Base-by-base conservation (phyloP, 2,888 invertebrate species). In the Kryphioiulus occultus region DNA sequence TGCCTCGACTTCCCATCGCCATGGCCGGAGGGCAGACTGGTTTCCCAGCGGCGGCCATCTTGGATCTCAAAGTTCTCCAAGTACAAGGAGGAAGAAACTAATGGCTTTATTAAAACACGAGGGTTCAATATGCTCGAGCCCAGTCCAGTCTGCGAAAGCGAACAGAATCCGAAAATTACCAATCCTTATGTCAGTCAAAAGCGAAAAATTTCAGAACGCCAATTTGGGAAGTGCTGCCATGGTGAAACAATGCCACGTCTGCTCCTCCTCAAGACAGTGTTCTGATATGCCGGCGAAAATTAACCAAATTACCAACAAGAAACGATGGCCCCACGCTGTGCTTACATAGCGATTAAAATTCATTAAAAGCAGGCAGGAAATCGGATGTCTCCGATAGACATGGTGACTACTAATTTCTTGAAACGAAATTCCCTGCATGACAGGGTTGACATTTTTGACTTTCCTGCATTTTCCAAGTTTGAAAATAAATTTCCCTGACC, bases 161-260 rank as follows among this genome's bases (percentile, higher is more conserved):
- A 19, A 59, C 59, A 19, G 59, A 59, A 59, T 59, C 59, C 59
- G 59, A 59, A 59, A 59, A 59, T 59, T 59, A 59, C 59, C 59
- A 59, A 59, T 59, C n/a, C 59, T 59, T n/a, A n/a, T 59, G 59
- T 59, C 59, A 59, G n/a, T 59, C 59, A 59, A 59, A 59, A 59
- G 4, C 15, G n/a, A n/a, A 59, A n/a, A 59, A 59, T n/a, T n/a
- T 53, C 19, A 12, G 42, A 59, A 59, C 15, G 53, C 19, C n/a
- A 59, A 59, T 59, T 59, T 19, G 17, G 12, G 17, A n/a, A n/a
- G n/a, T n/a, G n/a, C n/a, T 12, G 17, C 59, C n/a, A 59, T 19
- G n/a, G 53, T 4, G 59, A 59, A 59, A n/a, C 59, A 59, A 59
- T 59, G 19, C 47, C 3, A 47, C 7, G 12, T 47, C 47, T 47